Base-by-base conservation (phyloP, 2,888 invertebrate genomes). In the Drosophila falleni region DNA sequence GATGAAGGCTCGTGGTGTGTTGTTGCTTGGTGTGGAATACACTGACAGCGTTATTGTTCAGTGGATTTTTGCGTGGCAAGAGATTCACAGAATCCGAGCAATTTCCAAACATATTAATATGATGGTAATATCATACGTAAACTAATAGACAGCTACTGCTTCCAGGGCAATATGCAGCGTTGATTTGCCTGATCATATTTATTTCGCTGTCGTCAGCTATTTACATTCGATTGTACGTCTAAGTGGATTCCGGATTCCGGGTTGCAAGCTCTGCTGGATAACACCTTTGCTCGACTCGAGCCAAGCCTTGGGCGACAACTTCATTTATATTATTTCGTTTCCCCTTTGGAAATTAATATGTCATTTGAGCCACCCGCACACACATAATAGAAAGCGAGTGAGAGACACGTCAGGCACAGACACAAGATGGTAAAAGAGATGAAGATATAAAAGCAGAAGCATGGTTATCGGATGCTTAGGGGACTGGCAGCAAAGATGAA, bases 331-430 rank as follows among this genome's bases (percentile, higher is more conserved):
- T 79, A 89, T 81, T 87, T 80, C 87, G 77, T 89, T 87, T 89
- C 81, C 87, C 84, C 89, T 79, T 89, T 87, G 80, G 87, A 89
- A 87, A 87, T 89, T 87, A 89, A 87, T 87, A 89, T 87, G 89
- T 89, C 87, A 89, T 87, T 87, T 89, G 77, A 84, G 81, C 65
- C 87, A 80, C 71, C 72, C 76, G 74, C 70, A 62, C 53, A 69
- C 44, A 41, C 42, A 58, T 35, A 44, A 15, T 19, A 11, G 19
- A 31, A 31, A 16, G 55, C 41, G 26, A 44, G 55, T 44, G 35
- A 50, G 29, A 66, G 61, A 39, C 58, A 60, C 63, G 60, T 23
- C 65, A 65, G 42, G 62, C 69, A 58, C 53, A 33, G 42, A 4
- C 3, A 23, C 23, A 23, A 16, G 41, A 49, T 31, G 60, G 54